Evolutionary conservation across 92 coral and sea anemone genomes (phyloP).

Genomic region (Bergia sp.): DNA sequence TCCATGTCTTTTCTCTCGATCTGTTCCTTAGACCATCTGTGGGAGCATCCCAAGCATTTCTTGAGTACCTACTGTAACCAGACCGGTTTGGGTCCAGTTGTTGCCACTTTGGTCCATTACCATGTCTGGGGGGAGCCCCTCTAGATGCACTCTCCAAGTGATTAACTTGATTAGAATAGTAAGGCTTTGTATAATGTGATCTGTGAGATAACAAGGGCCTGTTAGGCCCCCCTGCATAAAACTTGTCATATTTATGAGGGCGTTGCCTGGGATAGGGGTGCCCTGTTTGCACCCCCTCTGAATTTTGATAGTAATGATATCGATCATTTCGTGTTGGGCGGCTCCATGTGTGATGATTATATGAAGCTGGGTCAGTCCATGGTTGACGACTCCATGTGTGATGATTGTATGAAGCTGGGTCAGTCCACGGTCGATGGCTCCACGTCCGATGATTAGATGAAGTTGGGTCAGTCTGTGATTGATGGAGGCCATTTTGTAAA

Average conservation of each 20-base stretch:
- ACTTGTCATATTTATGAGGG: neutral
- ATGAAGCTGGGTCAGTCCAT: neutral
- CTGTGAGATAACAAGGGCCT: neutral
- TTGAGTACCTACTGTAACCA: constrained; percentile 5
- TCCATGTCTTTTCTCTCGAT: neutral
- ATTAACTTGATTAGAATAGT: neutral
- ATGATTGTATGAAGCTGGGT: neutral
- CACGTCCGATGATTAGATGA: neutral
- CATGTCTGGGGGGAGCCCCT: neutral
- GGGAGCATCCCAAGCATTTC: neutral
- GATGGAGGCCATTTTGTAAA: neutral
- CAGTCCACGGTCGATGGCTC: neutral
- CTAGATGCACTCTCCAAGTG: neutral
- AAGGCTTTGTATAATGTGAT: neutral
- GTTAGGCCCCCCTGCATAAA: neutral
- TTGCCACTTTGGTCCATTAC: neutral
- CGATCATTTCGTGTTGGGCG: neutral
- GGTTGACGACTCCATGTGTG: neutral
- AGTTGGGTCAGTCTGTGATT: neutral
- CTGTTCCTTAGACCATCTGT: neutral
- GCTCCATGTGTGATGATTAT: neutral
- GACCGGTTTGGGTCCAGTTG: neutral
- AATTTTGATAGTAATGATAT: neutral
- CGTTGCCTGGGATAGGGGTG: constrained; percentile 1
- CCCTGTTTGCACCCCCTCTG: neutral